Base-by-base conservation (phyloP, 2,797 vertebrate genomes). In the Neosilurus hyrtlii region DNA sequence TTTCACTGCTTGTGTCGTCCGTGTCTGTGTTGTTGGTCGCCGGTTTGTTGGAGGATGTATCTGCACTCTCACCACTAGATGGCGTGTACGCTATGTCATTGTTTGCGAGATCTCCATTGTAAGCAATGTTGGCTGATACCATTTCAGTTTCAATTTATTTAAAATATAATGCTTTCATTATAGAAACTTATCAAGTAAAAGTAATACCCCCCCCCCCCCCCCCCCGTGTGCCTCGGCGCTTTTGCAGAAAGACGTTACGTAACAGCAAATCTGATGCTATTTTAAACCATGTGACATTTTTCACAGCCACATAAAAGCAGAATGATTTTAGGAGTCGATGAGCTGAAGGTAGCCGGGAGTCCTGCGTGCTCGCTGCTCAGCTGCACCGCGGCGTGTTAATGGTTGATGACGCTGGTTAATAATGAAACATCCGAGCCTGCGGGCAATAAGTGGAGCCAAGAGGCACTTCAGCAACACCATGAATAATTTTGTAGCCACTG, bases 401-500 rank as follows among this genome's bases (percentile, higher is more conserved):
- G 82, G 79, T 84, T 85, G 72, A 85, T 78, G 76, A 78, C 35
- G 43, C 43, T 72, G 51, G 82, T 87, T 87, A 90, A 90, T 90
- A 86, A 90, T 90, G 75, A 84, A 90, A 71, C 68, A 16, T 43
- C 49, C 54, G 16, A 78, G 75, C 70, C 85, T 43, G 8, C 81
- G 11, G 79, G 79, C 75, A 75, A 86, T 81, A 78, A 75, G 84
- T 72, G 82, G 81, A 87, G 81, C 56, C 85, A 65, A 68, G 71
- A 75, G 82, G 68, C 83, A 73, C 62, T 75, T 81, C 37, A 49
- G 16, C 76, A 82, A 68, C 70, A 63, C 18, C 77, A 87, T 88
- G 71, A 89, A 90, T 89, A 86, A 90, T 88, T 86, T 82, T 81
- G 83, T 68, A 84, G 86, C 70, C 57, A 70, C 43, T 26, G 73